Base-by-base conservation (phyloP, 2,797 vertebrate genomes). In the Micropoecilia bifurca region DNA sequence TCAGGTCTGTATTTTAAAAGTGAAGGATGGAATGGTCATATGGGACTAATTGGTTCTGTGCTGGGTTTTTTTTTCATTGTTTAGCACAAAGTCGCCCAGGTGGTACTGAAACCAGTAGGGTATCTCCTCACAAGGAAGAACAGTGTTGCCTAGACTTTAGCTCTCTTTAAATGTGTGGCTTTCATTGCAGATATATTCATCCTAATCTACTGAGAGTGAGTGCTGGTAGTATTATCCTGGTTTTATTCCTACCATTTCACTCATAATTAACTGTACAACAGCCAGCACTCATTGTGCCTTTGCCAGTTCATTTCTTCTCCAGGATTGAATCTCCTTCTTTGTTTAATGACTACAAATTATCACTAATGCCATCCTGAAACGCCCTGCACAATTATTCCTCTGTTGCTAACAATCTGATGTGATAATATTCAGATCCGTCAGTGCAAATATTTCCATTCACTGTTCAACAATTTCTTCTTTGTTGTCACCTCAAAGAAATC, bases 101-200 rank as follows among this genome's bases (percentile, higher is more conserved):
- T 81, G 88, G 90, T 90, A 80, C 89, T 77, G 77, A 80, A 78
- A 87, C 82, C 83, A 86, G 90, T 85, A 91, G 74, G 63, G 9
- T 3, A 9, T 25, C 71, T 71, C 80, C 59, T 81, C 75, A 57
- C 78, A 74, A 83, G 87, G 85, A 88, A 86, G 71, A 46, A 78
- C 69, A 48, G 59, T 59, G n/a, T 47, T 43, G 61, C 33, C 43
- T 73, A 48, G 28, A 68, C 72, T 73, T 73, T 0, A 59, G 25
- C 45, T 68, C 30, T 75, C 57, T 68, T 75, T 39, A 18, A 81
- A 75, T 77, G 79, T 71, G 71, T 71, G 28, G 57, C 25, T 79
- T 79, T 78, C 79, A 39, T 30, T 2, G 48, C 78, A 84, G 46
- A 47, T 41, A 53, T 69, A 22, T 22, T 69, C 41, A 3, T 63